phyloP scores from a whole-genome alignment of 2,113 vertebrate genomes.

The Phaetusa simplex region DNA sequence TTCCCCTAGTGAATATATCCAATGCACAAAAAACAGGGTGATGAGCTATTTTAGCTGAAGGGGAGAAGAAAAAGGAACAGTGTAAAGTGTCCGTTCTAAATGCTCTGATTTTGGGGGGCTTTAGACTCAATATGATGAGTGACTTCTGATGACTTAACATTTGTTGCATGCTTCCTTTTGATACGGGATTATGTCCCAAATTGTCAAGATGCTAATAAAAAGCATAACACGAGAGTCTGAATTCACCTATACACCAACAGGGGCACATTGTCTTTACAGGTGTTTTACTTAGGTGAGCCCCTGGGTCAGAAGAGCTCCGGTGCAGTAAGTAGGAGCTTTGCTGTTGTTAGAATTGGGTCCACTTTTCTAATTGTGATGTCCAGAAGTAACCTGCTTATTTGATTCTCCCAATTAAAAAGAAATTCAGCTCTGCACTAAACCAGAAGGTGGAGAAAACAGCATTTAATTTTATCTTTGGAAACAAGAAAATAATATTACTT shows the following conservation, averaged over 20 bases:
- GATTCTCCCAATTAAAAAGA: background rate
- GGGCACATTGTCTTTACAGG: background rate
- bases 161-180: background rate
- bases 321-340: background rate
- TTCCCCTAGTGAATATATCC: background rate
- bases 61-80: background rate
- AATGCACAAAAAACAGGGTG: background rate
- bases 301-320: background rate
- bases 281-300: background rate
- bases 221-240: background rate
- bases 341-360: background rate
- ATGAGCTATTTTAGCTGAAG: background rate
- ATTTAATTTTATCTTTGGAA: background rate
- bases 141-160: background rate
- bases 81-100: background rate
- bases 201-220: background rate
- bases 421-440: background rate
- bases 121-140: background rate
- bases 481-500: background rate
- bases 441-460: background rate
- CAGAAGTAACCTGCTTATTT: background rate
- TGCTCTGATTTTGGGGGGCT: background rate
- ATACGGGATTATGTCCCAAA: background rate
- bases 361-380: background rate
- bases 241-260: background rate